Percentiles rank a stretch among this genome's conserved stretches.
These are phyloP conservation scores for Neomicropteryx cornuta DNA, from an alignment of 1,140 invertebrate genomes.

Conservation along the genomic window DNA sequence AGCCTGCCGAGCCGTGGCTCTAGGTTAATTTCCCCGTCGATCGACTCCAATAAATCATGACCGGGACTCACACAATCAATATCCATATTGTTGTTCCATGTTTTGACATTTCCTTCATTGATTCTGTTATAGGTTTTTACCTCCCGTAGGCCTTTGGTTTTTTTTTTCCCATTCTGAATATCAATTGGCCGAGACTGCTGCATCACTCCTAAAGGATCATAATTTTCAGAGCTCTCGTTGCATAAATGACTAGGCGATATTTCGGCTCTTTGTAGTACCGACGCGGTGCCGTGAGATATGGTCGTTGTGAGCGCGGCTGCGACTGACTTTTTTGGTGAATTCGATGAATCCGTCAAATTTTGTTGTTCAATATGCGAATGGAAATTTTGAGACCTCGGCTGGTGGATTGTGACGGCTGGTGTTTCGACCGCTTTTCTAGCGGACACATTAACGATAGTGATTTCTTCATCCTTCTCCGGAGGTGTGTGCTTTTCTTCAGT, in stretches of 20 bases:
- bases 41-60: conserved; percentile 39
- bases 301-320: conserved; percentile 15
- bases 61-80: conserved; percentile 44
- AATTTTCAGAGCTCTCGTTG: no score
- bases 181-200: no score
- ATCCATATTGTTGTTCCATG: conserved; percentile 44
- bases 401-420: no score
- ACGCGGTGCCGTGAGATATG: conserved; percentile 19
- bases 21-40: conserved; percentile 30
- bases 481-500: no score
- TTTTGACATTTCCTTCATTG: conserved; percentile 40
- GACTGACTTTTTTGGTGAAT: conserved; percentile 8
- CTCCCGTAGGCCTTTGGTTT: conserved; percentile 13
- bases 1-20: conserved; percentile 23
- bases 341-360: conserved; percentile 1
- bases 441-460: no score
- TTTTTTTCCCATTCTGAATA: not conserved
- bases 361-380: not conserved
- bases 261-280: conserved; percentile 20
- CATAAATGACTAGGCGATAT: no score
- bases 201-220: no score
- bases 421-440: no score
- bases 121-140: conserved; percentile 39
- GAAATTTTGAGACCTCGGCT: no score
- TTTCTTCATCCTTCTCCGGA: no score